phyloP scores from a whole-genome alignment of 1,140 invertebrate species.

The Eurosta solidaginis region DNA sequence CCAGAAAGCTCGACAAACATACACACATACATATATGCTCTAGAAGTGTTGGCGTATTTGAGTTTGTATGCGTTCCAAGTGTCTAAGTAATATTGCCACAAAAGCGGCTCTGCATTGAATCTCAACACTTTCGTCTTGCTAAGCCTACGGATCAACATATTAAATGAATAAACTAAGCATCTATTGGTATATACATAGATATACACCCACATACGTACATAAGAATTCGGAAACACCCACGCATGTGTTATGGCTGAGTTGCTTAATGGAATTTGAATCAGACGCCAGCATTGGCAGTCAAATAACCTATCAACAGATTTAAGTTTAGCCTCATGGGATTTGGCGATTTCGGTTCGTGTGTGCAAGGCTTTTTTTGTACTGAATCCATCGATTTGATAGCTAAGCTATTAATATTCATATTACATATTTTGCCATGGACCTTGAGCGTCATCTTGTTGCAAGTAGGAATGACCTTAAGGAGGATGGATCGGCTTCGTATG shows the following conservation, averaged over 20 bases:
- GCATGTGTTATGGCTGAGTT: neutral
- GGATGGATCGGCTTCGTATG: too few species aligned
- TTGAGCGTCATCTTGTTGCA: too few species aligned
- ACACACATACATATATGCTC: too few species aligned
- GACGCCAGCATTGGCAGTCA: conserved; percentile 17
- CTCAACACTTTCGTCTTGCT: conserved; percentile 11
- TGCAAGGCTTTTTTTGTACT: too few species aligned
- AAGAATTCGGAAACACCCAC: neutral
- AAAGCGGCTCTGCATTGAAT: neutral
- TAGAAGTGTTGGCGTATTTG: neutral
- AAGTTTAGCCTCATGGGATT: neutral
- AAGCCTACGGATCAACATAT: conserved; percentile 18
- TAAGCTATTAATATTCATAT: too few species aligned
- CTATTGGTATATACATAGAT: too few species aligned
- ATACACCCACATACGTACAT: neutral
- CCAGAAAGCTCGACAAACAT: too few species aligned
- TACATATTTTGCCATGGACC: too few species aligned
- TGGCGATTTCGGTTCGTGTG: neutral
- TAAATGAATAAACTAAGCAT: conserved; percentile 16
- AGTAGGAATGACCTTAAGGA: too few species aligned
- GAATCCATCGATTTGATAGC: too few species aligned
- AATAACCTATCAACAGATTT: conserved; percentile 26
- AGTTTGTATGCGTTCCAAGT: neutral
- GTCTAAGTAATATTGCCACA: neutral
- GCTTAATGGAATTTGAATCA: neutral